These are phyloP conservation scores for Heliconius melpomene DNA, from an alignment of 1,140 invertebrate genomes.

Conservation along the genomic window DNA sequence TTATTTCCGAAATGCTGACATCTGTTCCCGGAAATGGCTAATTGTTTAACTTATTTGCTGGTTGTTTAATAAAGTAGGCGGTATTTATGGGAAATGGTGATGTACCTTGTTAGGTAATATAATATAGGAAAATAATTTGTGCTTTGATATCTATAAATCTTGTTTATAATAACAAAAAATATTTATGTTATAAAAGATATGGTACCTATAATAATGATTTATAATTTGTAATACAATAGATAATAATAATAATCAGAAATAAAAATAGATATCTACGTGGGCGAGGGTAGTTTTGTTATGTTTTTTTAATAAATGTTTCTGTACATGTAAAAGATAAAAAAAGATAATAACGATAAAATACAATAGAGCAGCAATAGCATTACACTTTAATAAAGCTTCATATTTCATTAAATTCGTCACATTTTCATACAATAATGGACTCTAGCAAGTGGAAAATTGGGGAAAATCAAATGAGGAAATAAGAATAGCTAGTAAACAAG, in stretches of 20 bases:
- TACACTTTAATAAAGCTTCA: neutral
- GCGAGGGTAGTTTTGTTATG: too few relatives aligned
- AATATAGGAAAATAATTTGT: neutral
- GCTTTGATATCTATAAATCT: too few relatives aligned
- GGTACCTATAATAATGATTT: too few relatives aligned
- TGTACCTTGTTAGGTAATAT: neutral
- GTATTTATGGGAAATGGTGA: neutral
- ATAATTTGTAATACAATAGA: too few relatives aligned
- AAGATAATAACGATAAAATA: neutral
- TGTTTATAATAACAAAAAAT: too few relatives aligned
- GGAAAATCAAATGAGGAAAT: neutral
- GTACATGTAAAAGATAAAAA: too few relatives aligned
- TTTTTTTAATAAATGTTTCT: too few relatives aligned
- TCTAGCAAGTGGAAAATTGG: neutral
- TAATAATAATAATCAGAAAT: too few relatives aligned
- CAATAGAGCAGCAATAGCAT: neutral
- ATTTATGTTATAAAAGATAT: too few relatives aligned
- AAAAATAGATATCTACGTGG: too few relatives aligned
- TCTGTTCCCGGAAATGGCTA: neutral
- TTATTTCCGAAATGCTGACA: neutral
- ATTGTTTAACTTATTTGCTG: slow-evolving; percentile 5
- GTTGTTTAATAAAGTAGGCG: neutral
- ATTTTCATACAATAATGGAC: neutral
- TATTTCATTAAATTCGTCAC: neutral
- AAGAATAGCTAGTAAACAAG: neutral